Evolutionary conservation across 2,888 invertebrate genomes (phyloP).

Genomic region (Ceratothoa steindachneri): DNA sequence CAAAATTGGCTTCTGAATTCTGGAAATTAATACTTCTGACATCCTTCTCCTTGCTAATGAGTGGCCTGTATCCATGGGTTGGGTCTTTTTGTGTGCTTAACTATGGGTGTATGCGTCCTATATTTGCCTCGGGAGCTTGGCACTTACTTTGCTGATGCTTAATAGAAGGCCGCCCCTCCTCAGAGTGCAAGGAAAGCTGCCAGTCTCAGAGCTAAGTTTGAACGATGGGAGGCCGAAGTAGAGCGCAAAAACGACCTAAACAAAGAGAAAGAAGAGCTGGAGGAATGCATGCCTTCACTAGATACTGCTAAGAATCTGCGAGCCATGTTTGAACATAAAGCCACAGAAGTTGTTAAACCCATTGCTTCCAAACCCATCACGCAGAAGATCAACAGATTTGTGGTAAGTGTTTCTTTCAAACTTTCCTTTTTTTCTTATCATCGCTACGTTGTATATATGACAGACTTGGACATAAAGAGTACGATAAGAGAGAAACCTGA

Average conservation of each 20-base stretch:
- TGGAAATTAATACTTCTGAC: no score
- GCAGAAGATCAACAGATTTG: slow-evolving; percentile 47
- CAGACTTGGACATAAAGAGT: no score
- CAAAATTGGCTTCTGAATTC: no score
- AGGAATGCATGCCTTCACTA: slow-evolving; percentile 46
- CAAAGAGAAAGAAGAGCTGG: slow-evolving; percentile 22
- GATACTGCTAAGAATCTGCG: slow-evolving; percentile 59
- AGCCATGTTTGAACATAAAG: slow-evolving; percentile 68
- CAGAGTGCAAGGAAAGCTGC: slow-evolving; percentile 47
- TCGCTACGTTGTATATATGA: not conserved
- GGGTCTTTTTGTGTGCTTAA: no score
- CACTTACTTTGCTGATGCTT: no score
- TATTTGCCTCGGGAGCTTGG: no score
- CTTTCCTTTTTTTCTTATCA: not conserved
- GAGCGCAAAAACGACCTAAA: slow-evolving; percentile 37
- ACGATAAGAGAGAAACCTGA: no score
- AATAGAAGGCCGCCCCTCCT: slow-evolving; percentile 15
- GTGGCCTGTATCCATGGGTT: no score
- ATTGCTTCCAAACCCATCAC: slow-evolving; percentile 25
- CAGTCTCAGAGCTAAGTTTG: slow-evolving; percentile 74
- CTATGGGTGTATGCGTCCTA: no score
- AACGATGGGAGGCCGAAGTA: slow-evolving; percentile 66
- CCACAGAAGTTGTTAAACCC: slow-evolving; percentile 39
- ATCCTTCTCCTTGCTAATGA: no score
- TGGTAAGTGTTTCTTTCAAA: slow-evolving; percentile 36